A percentile compares a stretch with the other conserved stretches of the same genome.
Conservation (phyloP, 2,888 invertebrate species). For the Kryphioiulus occultus region DNA sequence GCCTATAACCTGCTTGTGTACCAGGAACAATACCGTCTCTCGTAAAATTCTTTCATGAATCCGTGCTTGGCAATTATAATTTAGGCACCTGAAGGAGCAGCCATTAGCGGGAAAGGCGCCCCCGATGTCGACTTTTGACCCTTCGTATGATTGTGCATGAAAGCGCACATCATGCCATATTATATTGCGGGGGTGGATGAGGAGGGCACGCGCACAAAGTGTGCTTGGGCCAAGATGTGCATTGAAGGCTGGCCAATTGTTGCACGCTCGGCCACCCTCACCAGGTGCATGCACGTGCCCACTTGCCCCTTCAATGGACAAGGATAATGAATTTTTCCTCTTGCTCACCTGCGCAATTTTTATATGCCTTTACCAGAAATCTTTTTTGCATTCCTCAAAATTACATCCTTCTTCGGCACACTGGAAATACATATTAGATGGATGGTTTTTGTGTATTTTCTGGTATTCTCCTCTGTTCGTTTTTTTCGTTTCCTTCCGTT, state of each 20-base stretch:
- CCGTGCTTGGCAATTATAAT: not conserved
- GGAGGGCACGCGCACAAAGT: not conserved
- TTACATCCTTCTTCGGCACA: not conserved
- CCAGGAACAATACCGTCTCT: not conserved
- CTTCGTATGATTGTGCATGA: not conserved
- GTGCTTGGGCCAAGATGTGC: not conserved
- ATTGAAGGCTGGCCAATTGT: not conserved
- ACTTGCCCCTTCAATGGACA: conserved; percentile 41
- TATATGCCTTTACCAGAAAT: not conserved
- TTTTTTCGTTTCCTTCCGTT: not conserved
- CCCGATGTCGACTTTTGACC: conserved; percentile 5
- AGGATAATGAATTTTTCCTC: conserved; percentile 18
- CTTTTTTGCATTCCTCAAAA: not conserved
- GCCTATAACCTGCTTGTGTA: not conserved
- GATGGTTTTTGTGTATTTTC: not conserved
- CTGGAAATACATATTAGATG: conserved; percentile 5
- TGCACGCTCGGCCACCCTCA: conserved; percentile 12
- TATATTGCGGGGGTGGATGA: not conserved
- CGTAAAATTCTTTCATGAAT: not conserved
- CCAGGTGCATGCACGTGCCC: conserved; percentile 13
- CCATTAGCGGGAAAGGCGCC: not conserved
- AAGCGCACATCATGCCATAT: not conserved
- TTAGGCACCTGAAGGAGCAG: conserved; percentile 5
- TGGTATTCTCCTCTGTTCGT: not conserved
- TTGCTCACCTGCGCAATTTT: conserved; percentile 35